These are phyloP conservation scores for Aythya baeri DNA, from an alignment of 2,113 vertebrate genomes.

Conservation along the genomic window DNA sequence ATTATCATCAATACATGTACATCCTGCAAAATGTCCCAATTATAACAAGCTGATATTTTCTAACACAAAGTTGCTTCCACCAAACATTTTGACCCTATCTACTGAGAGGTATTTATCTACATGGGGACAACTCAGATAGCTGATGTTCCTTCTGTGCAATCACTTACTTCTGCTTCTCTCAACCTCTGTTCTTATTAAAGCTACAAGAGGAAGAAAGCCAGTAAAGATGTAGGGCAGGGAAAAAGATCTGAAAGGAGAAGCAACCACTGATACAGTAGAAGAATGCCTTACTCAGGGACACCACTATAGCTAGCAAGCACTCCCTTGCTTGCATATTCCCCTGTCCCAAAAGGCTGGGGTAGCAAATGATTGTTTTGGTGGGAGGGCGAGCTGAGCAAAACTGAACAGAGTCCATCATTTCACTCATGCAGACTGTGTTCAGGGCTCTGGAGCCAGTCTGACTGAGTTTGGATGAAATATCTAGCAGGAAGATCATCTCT, in stretches of 20 bases:
- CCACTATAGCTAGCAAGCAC: not conserved
- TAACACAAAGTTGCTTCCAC: not conserved
- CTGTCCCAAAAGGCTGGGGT: not conserved
- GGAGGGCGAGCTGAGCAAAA: not conserved
- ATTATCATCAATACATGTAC: slow-evolving; percentile 14
- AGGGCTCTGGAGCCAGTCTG: not conserved
- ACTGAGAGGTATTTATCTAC: not conserved
- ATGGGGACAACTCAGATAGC: not conserved
- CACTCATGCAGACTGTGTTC: not conserved
- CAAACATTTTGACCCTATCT: not conserved
- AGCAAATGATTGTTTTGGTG: not conserved
- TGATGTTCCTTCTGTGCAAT: not conserved
- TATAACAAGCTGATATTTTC: not conserved
- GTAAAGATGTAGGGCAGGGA: not conserved
- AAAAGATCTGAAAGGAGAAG: not conserved
- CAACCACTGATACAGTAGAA: not conserved
- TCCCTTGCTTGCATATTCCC: not conserved
- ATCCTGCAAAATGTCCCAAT: not conserved
- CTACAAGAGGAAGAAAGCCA: not conserved
- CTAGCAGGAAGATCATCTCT: not conserved
- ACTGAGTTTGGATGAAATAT: not conserved
- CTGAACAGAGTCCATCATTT: not conserved
- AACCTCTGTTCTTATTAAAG: slow-evolving; percentile 9
- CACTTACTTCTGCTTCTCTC: not conserved
- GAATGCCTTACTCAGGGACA: not conserved